phyloP scores from a whole-genome alignment of 2,113 vertebrate species.

The Vidua chalybeata region DNA sequence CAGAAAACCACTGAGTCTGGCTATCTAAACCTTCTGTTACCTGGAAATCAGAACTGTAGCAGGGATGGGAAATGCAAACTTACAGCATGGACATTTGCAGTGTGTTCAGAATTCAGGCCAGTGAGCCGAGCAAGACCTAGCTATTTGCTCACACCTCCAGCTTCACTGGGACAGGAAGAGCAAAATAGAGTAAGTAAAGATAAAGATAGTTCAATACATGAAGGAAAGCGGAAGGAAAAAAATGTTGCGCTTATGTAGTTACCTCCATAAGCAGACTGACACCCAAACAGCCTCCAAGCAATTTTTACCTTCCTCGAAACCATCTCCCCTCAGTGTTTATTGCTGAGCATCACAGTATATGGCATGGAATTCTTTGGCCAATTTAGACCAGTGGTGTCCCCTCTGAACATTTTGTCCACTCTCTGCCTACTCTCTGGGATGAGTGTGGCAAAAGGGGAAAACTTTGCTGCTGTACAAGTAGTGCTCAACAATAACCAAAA shows the following conservation, averaged over 20 bases:
- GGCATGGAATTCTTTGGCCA: background rate
- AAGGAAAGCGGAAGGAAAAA: background rate
- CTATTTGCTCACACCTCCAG: background rate
- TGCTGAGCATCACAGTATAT: background rate
- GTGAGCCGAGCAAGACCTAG: rapidly evolving
- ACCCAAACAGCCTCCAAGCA: background rate
- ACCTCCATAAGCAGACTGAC: background rate
- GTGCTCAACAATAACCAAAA: background rate
- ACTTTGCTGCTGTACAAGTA: background rate
- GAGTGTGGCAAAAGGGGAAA: background rate
- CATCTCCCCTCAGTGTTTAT: background rate
- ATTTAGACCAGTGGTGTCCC: background rate
- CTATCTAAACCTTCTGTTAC: background rate
- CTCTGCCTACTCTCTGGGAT: rapidly evolving
- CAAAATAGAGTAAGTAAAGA: background rate
- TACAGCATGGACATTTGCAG: background rate
- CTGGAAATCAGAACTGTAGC: background rate
- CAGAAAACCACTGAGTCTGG: background rate
- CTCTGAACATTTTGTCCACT: background rate
- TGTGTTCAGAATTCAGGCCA: background rate
- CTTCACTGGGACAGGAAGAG: background rate
- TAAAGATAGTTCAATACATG: background rate
- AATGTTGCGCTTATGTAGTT: background rate
- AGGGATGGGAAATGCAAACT: background rate
- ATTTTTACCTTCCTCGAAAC: background rate